A percentile compares a stretch with the other conserved stretches of the same genome.
phyloP scores from a whole-genome alignment of 2,888 invertebrate species.

The Lumbricus terrestris region DNA sequence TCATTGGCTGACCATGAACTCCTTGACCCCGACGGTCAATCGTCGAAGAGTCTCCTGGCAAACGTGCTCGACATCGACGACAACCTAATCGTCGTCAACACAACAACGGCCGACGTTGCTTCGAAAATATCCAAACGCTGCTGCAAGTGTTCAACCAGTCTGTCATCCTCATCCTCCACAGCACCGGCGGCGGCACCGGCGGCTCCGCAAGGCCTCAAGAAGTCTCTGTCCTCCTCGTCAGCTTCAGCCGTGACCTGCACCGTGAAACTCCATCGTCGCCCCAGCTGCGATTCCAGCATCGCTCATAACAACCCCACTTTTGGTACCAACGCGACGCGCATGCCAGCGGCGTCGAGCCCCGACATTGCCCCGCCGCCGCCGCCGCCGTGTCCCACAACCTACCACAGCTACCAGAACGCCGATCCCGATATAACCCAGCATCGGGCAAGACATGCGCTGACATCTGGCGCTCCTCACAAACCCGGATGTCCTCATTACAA shows the following conservation, averaged over 20 bases:
- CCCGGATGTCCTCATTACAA: not conserved
- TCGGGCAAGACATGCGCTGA: not conserved
- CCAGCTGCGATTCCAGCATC: not conserved
- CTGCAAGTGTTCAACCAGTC: not conserved
- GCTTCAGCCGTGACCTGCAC: not conserved
- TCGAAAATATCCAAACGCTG: not conserved
- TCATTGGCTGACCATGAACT: not conserved
- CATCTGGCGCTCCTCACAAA: not conserved
- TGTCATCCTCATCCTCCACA: not conserved
- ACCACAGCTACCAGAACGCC: not conserved
- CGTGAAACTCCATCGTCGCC: not conserved
- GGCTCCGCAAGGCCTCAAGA: not conserved
- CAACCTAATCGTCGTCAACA: slow-evolving; percentile 62
- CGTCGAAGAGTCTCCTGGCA: slow-evolving; percentile 90
- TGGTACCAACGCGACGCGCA: not conserved
- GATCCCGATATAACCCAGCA: not conserved
- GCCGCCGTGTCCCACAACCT: not conserved
- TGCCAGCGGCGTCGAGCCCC: not conserved
- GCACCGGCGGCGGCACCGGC: not conserved
- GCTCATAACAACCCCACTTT: not conserved
- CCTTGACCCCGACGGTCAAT: slow-evolving; percentile 71
- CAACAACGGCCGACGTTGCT: not conserved
- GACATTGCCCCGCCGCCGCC: no score
- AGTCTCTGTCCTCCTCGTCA: not conserved
- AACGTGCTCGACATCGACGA: slow-evolving; percentile 96